A percentile compares a stretch with the other conserved stretches of the same genome.
Conservation (phyloP, 2,888 invertebrate species). For the Ethmia dodecea region DNA sequence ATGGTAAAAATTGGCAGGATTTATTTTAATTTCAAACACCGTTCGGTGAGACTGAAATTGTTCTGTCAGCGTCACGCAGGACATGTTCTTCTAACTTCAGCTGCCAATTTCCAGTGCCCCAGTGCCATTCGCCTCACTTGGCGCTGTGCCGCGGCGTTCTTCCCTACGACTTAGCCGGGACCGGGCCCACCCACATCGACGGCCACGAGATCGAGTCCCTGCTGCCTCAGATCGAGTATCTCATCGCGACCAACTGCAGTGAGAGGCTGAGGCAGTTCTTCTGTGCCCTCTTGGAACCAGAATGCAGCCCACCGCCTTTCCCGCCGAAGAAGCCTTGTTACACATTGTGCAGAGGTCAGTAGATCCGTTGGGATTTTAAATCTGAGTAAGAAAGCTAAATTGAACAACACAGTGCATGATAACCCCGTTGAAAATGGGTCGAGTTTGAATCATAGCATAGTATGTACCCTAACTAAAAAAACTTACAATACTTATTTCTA, state of each 20-base stretch:
- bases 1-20: too few relatives aligned
- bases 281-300: constrained; percentile 81
- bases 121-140: constrained; percentile 72
- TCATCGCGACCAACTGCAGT: constrained; percentile 81
- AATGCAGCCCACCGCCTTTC: constrained; percentile 79
- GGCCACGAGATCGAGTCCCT: constrained; percentile 53
- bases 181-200: constrained; percentile 52
- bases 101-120: constrained; percentile 46
- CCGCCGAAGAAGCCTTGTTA: constrained; percentile 80
- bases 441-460: too few relatives aligned
- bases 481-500: too few relatives aligned
- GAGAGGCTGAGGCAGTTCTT: constrained; percentile 78
- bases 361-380: too few relatives aligned
- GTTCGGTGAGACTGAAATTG: too few relatives aligned
- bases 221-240: constrained; percentile 76
- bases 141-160: constrained; percentile 79
- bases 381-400: too few relatives aligned
- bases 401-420: too few relatives aligned
- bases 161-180: constrained; percentile 81
- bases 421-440: too few relatives aligned
- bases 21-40: too few relatives aligned
- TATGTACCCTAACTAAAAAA: too few relatives aligned
- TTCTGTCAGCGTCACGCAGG: too few relatives aligned
- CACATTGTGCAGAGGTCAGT: constrained; percentile 80
- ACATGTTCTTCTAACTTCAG: too few relatives aligned